These are phyloP conservation scores for Agonopterix arenella DNA, from an alignment of 2,888 invertebrate genomes.

Conservation along the genomic window DNA sequence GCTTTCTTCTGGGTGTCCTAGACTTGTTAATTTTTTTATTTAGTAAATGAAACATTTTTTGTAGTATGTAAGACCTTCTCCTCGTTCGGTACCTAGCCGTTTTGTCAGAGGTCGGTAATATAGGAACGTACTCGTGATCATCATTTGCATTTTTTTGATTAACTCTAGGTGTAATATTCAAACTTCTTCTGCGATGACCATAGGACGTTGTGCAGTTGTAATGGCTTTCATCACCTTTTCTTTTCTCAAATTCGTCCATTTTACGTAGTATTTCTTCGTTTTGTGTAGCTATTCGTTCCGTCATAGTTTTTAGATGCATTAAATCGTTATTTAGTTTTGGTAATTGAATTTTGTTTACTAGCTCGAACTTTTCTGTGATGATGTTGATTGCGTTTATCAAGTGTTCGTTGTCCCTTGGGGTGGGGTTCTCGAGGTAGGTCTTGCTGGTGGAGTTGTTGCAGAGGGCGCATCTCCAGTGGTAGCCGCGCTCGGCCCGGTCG, in stretches of 20 bases:
- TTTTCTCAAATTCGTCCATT: slow-evolving; percentile 32
- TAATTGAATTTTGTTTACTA: slow-evolving; percentile 55
- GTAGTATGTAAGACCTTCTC: slow-evolving; percentile 35
- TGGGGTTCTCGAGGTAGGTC: slow-evolving; percentile 14
- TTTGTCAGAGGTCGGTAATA: slow-evolving; percentile 27
- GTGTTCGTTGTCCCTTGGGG: slow-evolving; percentile 21
- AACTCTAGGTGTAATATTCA: slow-evolving; percentile 21
- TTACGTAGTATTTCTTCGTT: slow-evolving; percentile 44
- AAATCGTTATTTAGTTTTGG: slow-evolving; percentile 51
- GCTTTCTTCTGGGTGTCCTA: slow-evolving; percentile 15
- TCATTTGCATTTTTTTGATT: slow-evolving; percentile 6
- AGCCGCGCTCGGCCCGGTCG: slow-evolving; percentile 35
- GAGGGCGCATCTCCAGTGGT: slow-evolving; percentile 46
- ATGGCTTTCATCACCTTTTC: slow-evolving; percentile 14
- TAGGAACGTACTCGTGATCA: slow-evolving; percentile 21
- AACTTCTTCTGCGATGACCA: slow-evolving; percentile 28
- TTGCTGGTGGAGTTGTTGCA: slow-evolving; percentile 33
- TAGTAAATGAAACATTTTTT: slow-evolving; percentile 40
- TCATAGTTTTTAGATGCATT: slow-evolving; percentile 35
- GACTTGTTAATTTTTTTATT: slow-evolving; percentile 33
- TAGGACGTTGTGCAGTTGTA: slow-evolving; percentile 5
- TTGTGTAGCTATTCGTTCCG: slow-evolving; percentile 43
- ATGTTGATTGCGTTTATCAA: slow-evolving; percentile 30
- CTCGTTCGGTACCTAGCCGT: slow-evolving; percentile 30
- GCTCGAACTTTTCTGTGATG: slow-evolving; percentile 50